Evolutionary conservation across 2,888 invertebrate genomes (phyloP), one percentile per base, ranked within the genome.

Genomic region (Chrysodeixis includens): DNA sequence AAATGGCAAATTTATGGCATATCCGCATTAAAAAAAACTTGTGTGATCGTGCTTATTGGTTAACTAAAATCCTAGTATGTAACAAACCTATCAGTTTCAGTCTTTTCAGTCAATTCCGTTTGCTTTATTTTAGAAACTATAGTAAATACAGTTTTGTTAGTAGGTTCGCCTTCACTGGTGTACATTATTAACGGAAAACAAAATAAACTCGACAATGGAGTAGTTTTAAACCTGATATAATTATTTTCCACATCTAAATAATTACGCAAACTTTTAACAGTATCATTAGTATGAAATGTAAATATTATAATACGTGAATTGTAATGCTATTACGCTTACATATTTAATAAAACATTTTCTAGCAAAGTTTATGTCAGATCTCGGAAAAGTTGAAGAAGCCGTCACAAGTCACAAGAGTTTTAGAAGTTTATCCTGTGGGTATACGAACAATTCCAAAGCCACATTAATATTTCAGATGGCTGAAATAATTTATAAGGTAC

Each of bases 321-420:
- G 69, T 65, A 59, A 46, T 56, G 44, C 7, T 69, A 64, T 65
- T 81, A 75, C 62, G 68, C 68, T 61, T 61, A 62, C 32, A 65
- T 66, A 63, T 69, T 51, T 76, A 71, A 61, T 80, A 56, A 74
- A 82, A 78, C 76, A 79, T 78, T 78, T 62, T 76, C 74, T 68
- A 64, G 69, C 52, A 53, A 79, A 83, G 73, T 79, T 83, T 64
- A 55, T 69, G 64, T 55, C 59, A 76, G 78, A 79, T 76, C 69
- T 75, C 59, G 59, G 53, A 55, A 26, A 77, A 80, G 72, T 79
- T 77, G 61, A 62, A 63, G 70, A 67, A 70, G 60, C 74, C 71
- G 74, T 67, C 74, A 63, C 67, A 40, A 40, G 40, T 40, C n/a
- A 40, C 40, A 75, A 79, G 70, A 69, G 74, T 79, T 76, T 81